Evolutionary conservation across 2,113 vertebrate genomes (phyloP), one percentile per base, ranked within the genome.

Genomic region (Hoplias malabaricus): DNA sequence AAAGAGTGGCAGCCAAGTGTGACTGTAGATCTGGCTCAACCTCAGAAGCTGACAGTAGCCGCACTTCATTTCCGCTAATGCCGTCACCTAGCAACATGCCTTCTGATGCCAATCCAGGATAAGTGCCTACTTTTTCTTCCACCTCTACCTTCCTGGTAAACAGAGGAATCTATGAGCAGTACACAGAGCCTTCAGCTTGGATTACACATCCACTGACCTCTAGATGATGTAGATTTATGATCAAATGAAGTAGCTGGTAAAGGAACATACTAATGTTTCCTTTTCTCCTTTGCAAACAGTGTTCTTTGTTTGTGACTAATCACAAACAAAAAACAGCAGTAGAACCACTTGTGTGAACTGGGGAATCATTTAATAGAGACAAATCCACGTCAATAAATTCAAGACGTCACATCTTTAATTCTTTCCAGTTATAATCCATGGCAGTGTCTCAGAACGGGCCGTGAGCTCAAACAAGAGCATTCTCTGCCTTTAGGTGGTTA

Each of bases 401-500:
- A 43, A 42, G 14, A 43, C 12, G n/a, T 0, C 3, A 7, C 43
- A 66, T 10, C 11, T 48, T 23, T 27, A 4, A 21, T 42, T 50
- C 16, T 5, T 2, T 34, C n/a, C n/a, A 43, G 69, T 50, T 27
- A 33, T 29, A 25, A 16, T 53, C 19, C 29, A 71, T 40, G 71
- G 23, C 53, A 34, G 48, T 76, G 73, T 81, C 69, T 77, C 70
- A 80, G 78, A 83, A 69, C 62, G 72, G 61, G 38, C 25, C 77
- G 76, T 78, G 80, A 83, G 80, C 80, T 83, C 82, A 83, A 86
- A 69, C 78, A 80, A 85, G 84, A 84, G 75, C 74, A 71, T 80
- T 72, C 82, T 84, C 87, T 88, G 84, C 82, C 88, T 92, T 87
- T 89, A 91, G 9, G 12, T 89, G 89, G 90, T 92, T 90, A 93